Base-by-base conservation (phyloP, 1,140 invertebrate genomes). In the Nomia melanderi region DNA sequence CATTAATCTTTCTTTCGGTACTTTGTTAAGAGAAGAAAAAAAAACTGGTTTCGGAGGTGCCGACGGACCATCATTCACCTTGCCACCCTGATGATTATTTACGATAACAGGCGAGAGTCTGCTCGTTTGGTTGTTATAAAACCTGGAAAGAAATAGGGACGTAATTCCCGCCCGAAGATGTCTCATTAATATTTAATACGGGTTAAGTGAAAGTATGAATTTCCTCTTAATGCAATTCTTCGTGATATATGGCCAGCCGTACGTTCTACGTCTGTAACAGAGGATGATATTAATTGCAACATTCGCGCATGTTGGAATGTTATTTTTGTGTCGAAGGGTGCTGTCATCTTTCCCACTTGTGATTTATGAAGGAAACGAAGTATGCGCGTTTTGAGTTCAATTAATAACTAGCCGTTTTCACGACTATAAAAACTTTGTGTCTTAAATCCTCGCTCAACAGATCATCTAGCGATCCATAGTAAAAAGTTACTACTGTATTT, bases 1-100 rank as follows among this genome's bases (percentile, higher is more conserved):
- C 72, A 83, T 84, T 83, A 83, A 83, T 84, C 81, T 77, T 53
- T 73, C 62, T 36, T 47, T 31, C n/a, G 23, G 50, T 57, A 59
- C 41, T 83, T 77, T 20, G 12, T 25, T 20, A 11, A 41, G 33
- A 1, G 29, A 12, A 17, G 1, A 54, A 63, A 76, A 79, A 78
- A 70, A 20, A 60, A 23, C 33, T 78, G 74, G 69, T 69, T 62
- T 44, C 29, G n/a, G 33, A 54, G 70, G 77, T 77, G 66, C 69
- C 69, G 44, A 73, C 67, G 63, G 77, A 53, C 53, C 77, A 80
- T 77, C 79, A 84, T 59, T 83, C 80, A 82, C 20, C 31, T 33
- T 33, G 62, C 7, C 53, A 39, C 31, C n/a, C 39, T 56, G 77
- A 72, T 69, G 77, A 76, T 64, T 79, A 79, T 83, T 79, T 83